Evolutionary conservation across 1,140 invertebrate genomes (phyloP), one percentile per base, ranked within the genome.

Genomic region (Bombus sibiricus): DNA sequence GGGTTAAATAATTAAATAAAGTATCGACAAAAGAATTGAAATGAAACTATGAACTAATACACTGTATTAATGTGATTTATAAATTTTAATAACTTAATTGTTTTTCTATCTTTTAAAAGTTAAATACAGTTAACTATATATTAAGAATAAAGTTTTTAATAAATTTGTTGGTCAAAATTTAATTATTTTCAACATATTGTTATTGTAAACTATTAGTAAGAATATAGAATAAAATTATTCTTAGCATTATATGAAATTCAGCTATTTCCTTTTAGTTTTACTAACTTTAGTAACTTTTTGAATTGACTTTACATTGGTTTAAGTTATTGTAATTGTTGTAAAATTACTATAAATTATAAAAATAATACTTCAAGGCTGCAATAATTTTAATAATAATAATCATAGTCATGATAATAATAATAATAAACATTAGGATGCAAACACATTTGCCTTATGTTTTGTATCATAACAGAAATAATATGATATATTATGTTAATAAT

Each of bases 211-310:
- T 47, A 34, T 64, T 34, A 64, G 22, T 81, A 73, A 73, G n/a
- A 57, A 72, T 22, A 34, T 64, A 86, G 28, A 82, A 78, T 71
- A 39, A 25, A 86, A n/a, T 59, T 82, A 72, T 82, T 18, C 37
- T 85, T 73, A 78, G 28, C 73, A 57, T 81, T 74, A 5, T 57
- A 57, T 37, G 32, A 80, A 43, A 72, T 80, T 75, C 66, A 41
- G 72, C 28, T 80, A 15, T 62, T 77, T 75, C 6, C 6, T 15
- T 18, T 22, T 13, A 13, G 28, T 72, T 83, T 41, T 18, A 76
- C 53, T 47, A 85, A 13, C 32, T 78, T 66, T 22, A 53, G 18
- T 53, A 53, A 53, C 41, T 76, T 79, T 62, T 62, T 28, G 32
- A 18, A 37, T 37, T 41, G 39, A 39, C n/a, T 75, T 64, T 59